Percentiles rank a stretch among this genome's conserved stretches.
phyloP scores from a whole-genome alignment of 1,140 invertebrate species.

The Tetramorium simillimum region DNA sequence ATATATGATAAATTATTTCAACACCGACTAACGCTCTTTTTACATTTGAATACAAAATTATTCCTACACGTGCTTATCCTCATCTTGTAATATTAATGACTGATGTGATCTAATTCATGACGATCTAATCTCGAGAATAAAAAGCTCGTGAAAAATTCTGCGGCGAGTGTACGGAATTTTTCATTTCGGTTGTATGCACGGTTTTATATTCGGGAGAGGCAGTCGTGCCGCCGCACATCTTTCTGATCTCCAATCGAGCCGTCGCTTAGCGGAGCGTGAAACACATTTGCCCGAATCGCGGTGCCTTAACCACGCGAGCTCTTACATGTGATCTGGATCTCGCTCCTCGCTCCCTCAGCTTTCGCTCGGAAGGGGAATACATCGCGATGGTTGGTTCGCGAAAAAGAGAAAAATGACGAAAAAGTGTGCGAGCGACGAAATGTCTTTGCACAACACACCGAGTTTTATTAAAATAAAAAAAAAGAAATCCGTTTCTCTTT shows the following conservation, averaged over 20 bases:
- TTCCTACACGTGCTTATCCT: background rate
- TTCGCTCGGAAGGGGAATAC: conserved; percentile 46
- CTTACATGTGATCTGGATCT: conserved; percentile 59
- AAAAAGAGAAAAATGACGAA: background rate
- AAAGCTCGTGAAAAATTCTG: background rate
- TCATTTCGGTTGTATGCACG: conserved; percentile 74
- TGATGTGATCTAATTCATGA: background rate
- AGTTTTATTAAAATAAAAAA: background rate
- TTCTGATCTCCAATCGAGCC: conserved; percentile 83
- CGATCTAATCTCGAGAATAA: background rate
- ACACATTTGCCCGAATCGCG: conserved; percentile 83
- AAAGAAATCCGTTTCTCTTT: background rate
- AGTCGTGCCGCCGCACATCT: conserved; percentile 78
- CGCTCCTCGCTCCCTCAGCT: background rate
- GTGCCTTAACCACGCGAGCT: conserved; percentile 78
- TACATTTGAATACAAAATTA: background rate
- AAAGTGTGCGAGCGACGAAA: background rate
- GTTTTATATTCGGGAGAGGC: conserved; percentile 79
- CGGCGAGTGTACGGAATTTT: conserved; percentile 69
- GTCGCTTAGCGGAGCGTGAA: conserved; percentile 84
- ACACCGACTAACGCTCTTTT: background rate
- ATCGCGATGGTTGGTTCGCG: background rate
- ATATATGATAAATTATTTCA: background rate
- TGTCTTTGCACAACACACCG: background rate
- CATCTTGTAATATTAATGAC: background rate